Evolutionary conservation across 2,888 invertebrate species (phyloP), one percentile per base, ranked within the genome.

Genomic region (Noctua janthe): DNA sequence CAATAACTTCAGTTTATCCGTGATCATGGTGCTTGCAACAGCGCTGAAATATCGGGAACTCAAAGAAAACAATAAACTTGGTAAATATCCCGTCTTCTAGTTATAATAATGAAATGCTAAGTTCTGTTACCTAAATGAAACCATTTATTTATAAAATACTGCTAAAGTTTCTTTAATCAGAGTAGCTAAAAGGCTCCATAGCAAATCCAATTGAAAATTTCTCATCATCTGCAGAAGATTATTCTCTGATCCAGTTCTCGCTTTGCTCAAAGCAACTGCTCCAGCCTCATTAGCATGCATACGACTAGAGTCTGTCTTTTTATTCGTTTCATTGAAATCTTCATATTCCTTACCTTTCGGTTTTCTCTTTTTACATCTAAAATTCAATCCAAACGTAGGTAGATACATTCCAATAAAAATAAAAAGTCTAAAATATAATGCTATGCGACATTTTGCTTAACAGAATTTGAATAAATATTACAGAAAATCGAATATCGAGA

Each of bases 211-310:
- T 86, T 84, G 71, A 74, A 7, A 78, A 74, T 73, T 75, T 78
- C 59, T 72, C 79, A 56, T 71, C 70, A 74, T 87, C 71, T 56
- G 62, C 49, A 82, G 66, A 67, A 84, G 71, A 67, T 74, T 83
- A 74, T 87, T 74, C 51, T 0, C 72, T 47, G 72, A 73, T 75
- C 69, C 66, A 74, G 67, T 62, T 73, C 47, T 72, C 80, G 54
- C 73, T 76, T 75, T 62, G 73, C 73, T 80, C 87, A 85, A 85
- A 85, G 84, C 59, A 79, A 74, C 66, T 74, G 66, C 56, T 79
- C 54, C 13, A 51, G 59, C 10, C 73, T 87, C 85, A 85, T 85
- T 87, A 85, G 70, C 87, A 87, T 85, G 87, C 80, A 84, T 84
- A 87, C 75, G 85, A 87, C 71, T 87, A 62, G 35, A 54, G 39